Conservation (phyloP, 2,797 vertebrate genomes). For the Sebastes flavidus region DNA sequence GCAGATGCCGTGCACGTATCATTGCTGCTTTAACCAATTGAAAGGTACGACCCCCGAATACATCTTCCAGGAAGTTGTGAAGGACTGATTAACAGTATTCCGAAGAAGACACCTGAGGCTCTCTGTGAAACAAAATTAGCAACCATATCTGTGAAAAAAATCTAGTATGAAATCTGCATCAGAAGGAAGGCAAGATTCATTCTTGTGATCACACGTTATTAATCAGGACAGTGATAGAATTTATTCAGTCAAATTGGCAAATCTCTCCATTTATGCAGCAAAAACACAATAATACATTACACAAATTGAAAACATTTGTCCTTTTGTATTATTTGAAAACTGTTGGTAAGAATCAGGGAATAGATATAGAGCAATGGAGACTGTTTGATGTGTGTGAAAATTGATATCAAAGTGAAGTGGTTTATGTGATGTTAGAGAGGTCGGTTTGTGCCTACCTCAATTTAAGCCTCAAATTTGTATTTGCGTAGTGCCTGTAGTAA, state of each 20-base stretch:
- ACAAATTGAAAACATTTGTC: not conserved
- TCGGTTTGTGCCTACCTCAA: not conserved
- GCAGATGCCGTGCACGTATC: slow-evolving; percentile 12
- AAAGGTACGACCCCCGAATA: not conserved
- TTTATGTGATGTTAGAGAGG: not conserved
- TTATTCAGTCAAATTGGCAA: not conserved
- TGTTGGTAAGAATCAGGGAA: not conserved
- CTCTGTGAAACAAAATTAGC: not conserved
- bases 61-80: not conserved
- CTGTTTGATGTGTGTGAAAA: slow-evolving; percentile 1
- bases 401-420: not conserved
- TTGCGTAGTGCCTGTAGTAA: not conserved
- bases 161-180: not conserved
- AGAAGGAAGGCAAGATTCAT: not conserved
- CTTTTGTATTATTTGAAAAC: not conserved
- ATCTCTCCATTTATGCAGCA: not conserved
- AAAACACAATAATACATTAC: not conserved
- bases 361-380: not conserved
- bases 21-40: slow-evolving; percentile 27
- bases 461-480: not conserved
- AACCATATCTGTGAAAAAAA: slow-evolving; percentile 10
- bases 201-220: not conserved
- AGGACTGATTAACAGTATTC: slow-evolving; percentile 9
- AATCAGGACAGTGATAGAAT: not conserved
- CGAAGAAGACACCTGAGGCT: slow-evolving; percentile 12